A percentile compares a stretch with the other conserved stretches of the same genome.
Conservation (phyloP, 2,888 invertebrate species). For the Bugula neritina region DNA sequence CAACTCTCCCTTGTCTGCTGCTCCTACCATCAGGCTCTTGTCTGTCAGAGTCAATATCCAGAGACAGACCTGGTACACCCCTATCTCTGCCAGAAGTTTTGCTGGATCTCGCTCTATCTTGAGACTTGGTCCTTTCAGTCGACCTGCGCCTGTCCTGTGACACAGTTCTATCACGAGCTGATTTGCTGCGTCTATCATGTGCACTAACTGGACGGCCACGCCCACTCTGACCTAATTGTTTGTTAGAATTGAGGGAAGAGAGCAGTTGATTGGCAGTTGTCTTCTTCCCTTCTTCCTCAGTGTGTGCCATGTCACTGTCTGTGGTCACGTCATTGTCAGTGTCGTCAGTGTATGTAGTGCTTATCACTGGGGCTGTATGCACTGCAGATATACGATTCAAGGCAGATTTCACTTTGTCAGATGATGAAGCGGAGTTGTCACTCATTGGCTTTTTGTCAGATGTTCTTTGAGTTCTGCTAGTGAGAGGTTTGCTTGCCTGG, state of each 20-base stretch:
- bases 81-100: background rate
- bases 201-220: slow-evolving; percentile 7
- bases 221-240: background rate
- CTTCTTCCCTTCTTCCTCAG: slow-evolving; percentile 2
- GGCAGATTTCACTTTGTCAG: background rate
- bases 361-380: slow-evolving; percentile 2
- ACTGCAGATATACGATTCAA: background rate
- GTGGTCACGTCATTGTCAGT: slow-evolving; percentile 23
- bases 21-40: slow-evolving; percentile 23
- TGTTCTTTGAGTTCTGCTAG: background rate
- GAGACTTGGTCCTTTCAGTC: background rate
- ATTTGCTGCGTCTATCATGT: slow-evolving; percentile 18
- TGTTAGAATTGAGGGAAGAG: background rate
- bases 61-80: background rate
- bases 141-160: slow-evolving; percentile 1
- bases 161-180: background rate
- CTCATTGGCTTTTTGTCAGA: slow-evolving; percentile 1
- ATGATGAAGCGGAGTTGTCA: slow-evolving; percentile 16
- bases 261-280: background rate
- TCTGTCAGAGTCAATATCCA: background rate
- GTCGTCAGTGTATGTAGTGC: slow-evolving; percentile 7
- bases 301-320: slow-evolving; percentile 21
- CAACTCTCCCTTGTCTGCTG: slow-evolving; percentile 15
- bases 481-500: background rate
- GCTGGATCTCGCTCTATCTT: background rate